Percentiles rank a stretch among this genome's conserved stretches.
These are phyloP conservation scores for Trichomalopsis sarcophagae DNA, from an alignment of 1,140 invertebrate species.

Conservation along the genomic window DNA sequence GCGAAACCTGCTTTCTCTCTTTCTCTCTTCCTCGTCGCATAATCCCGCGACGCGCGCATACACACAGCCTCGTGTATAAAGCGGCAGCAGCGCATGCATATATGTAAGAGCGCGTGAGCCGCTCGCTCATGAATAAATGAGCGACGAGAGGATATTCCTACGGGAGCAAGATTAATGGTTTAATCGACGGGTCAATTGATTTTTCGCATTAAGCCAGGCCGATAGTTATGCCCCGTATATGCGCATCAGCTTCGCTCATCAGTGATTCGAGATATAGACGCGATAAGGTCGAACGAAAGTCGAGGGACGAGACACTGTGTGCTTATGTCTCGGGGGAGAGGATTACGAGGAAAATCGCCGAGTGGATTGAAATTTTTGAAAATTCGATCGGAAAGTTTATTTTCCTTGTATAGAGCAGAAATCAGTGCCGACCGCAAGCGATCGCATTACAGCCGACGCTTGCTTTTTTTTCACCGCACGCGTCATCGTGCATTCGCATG, in stretches of 20 bases:
- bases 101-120: conserved; percentile 1
- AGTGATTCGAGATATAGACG: conserved; percentile 14
- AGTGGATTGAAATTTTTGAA: not conserved
- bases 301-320: not conserved
- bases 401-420: not conserved
- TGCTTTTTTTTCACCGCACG: not conserved
- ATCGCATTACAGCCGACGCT: not conserved
- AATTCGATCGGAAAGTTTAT: not conserved
- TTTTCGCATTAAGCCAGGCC: conserved; percentile 43
- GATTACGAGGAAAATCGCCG: not conserved
- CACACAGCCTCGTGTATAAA: not conserved
- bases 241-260: not conserved
- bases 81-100: not conserved
- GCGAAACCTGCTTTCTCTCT: conserved; percentile 17
- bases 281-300: not conserved
- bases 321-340: not conserved
- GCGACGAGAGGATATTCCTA: conserved; percentile 30
- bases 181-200: conserved; percentile 48
- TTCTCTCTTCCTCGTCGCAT: not conserved
- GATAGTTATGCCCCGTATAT: not conserved
- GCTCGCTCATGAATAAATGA: conserved; percentile 36
- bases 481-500: conserved; percentile 6
- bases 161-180: conserved; percentile 45
- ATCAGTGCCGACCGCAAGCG: not conserved
- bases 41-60: not conserved